phyloP scores from a whole-genome alignment of 2,888 invertebrate genomes.

The Deilephila elpenor region DNA sequence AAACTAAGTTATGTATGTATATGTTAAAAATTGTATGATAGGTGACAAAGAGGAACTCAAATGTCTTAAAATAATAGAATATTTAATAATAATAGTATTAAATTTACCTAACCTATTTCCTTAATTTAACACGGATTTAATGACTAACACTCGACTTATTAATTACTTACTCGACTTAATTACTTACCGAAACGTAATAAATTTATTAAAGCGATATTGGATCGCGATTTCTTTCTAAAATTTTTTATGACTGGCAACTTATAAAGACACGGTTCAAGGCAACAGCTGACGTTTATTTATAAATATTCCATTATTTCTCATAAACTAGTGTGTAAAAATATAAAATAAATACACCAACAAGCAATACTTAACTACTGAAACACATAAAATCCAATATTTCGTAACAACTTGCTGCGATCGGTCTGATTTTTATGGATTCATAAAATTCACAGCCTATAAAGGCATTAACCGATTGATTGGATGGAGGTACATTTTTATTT shows the following conservation, averaged over 20 bases:
- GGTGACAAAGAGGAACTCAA: neutral
- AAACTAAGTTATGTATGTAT: neutral
- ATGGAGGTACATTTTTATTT: conserved; percentile 14
- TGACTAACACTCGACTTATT: no score
- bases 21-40: neutral
- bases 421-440: conserved; percentile 38
- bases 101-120: no score
- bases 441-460: conserved; percentile 37
- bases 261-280: no score
- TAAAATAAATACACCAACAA: conserved; percentile 23
- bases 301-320: neutral
- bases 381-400: conserved; percentile 26
- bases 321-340: conserved; percentile 6
- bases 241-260: no score
- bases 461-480: conserved; percentile 25
- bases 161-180: no score
- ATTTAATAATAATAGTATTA: no score
- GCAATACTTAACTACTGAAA: conserved; percentile 8
- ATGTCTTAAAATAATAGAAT: no score
- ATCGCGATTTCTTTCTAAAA: no score
- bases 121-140: no score
- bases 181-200: no score
- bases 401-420: conserved; percentile 27
- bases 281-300: neutral
- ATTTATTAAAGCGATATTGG: no score